Base-by-base conservation (phyloP, 2,113 vertebrate species). In the Gavialis gangeticus region DNA sequence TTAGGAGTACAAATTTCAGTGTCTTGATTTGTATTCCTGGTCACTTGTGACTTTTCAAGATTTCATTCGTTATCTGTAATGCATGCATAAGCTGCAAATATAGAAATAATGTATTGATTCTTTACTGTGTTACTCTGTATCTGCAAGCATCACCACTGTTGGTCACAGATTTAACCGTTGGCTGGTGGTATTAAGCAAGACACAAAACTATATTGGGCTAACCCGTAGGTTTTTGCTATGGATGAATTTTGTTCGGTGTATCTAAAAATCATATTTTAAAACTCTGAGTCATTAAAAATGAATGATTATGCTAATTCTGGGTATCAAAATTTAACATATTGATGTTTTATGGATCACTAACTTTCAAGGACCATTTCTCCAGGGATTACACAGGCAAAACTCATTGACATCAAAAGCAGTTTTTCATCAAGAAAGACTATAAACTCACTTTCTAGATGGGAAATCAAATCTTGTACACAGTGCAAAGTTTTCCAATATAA, bases 301-400 rank as follows among this genome's bases (percentile, higher is more conserved):
- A 27, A 5, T 37, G 37, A 37, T 18, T n/a, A 3, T 6, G 62
- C 5, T 17, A 34, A 55, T 4, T 75, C n/a, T 30, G 56, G 28
- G 0, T 0, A 60, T 37, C 4, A 46, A 64, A 3, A 15, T 66
- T 90, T 84, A 66, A 89, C 84, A 28, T 14, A 78, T 12, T 24
- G n/a, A 18, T 15, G 6, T 54, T 8, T 34, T 84, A 18, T 0
- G 3, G 13, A 0, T 88, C 10, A 66, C 12, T 37, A 0, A 30
- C 54, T 94, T 88, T 82, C 25, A n/a, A 75, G 75, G 2, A 34
- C 0, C 1, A 27, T 0, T 0, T 12, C 18, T 28, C 6, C 25
- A 30, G n/a, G n/a, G 28, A 16, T 34, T 21, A 69, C 21, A 30
- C 30, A 69, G 30, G 30, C 30, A 69, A 69, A 69, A 21, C 15